Evolutionary conservation across 2,888 invertebrate genomes (phyloP), one percentile per base, ranked within the genome.

Genomic region (Gnatocerus cornutus): DNA sequence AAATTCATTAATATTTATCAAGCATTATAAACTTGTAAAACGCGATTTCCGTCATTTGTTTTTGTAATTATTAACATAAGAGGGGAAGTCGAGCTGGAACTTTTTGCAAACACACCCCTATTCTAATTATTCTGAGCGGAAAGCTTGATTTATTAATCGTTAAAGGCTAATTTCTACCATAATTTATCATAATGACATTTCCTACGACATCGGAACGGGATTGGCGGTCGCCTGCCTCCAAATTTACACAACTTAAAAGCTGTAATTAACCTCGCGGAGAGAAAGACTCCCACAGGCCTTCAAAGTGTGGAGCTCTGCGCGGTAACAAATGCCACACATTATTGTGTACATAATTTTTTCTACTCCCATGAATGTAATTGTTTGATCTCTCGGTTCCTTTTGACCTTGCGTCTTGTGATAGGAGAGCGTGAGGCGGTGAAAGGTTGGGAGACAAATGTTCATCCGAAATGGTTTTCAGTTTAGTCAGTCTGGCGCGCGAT

Each of bases 1-100:
- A 74, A 74, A 72, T 74, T 75, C 76, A 77, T 77, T 77, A 77
- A 77, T 77, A 77, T 77, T 77, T 77, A 77, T 77, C 74, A 73
- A 76, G 73, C 72, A 77, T 77, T 77, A 76, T 76, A 72, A 74
- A 75, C 69, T 74, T 73, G 73, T 74, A 74, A 73, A 72, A 68
- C 68, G 68, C 71, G 61, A 73, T 70, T 74, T 73, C 68, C 69
- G 62, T 69, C 74, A 72, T 76, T 75, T 73, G 74, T 73, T 74
- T 71, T 71, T 66, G 43, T 67, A 69, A 71, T 74, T 70, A 71
- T 70, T 66, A 65, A 65, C 61, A 65, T 70, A 62, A 62, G 48
- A 65, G 16, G 58, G 33, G 12, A 29, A 37, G 12, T 55, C 9
- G 27, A 33, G 13, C 21, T 14, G 43, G 39, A 65, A 56, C 56